These are phyloP conservation scores for Drosophila trapezifrons DNA, from an alignment of 1,140 invertebrate genomes.

Conservation along the genomic window DNA sequence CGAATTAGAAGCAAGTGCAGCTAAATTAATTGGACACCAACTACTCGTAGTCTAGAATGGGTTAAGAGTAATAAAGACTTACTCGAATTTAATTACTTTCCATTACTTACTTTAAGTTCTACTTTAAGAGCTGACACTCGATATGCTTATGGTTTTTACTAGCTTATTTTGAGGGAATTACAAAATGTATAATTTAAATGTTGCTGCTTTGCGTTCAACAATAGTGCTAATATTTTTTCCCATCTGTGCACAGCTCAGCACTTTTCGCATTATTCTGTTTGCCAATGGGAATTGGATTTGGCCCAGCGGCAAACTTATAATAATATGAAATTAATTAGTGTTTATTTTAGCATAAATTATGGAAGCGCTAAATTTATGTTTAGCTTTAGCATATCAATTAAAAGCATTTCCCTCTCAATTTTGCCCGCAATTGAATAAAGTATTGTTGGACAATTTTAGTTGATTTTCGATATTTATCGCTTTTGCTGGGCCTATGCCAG, in stretches of 20 bases:
- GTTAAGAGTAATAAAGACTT: slow-evolving; percentile 6
- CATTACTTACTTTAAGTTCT: slow-evolving; percentile 7
- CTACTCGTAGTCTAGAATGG: slow-evolving; percentile 1
- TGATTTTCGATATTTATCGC: slow-evolving; percentile 66
- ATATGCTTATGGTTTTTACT: slow-evolving; percentile 36
- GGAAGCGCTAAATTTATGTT: slow-evolving; percentile 50
- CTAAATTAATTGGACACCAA: slow-evolving; percentile 21
- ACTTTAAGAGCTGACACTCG: not conserved
- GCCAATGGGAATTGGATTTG: slow-evolving; percentile 40
- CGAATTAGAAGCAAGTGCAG: slow-evolving; percentile 13
- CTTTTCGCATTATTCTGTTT: slow-evolving; percentile 24
- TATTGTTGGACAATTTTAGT: slow-evolving; percentile 33
- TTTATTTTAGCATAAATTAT: slow-evolving; percentile 77
- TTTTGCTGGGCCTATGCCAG: slow-evolving; percentile 39
- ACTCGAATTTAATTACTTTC: slow-evolving; percentile 30
- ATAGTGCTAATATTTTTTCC: slow-evolving; percentile 52
- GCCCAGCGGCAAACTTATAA: slow-evolving; percentile 34
- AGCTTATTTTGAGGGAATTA: slow-evolving; percentile 6
- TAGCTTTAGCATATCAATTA: slow-evolving; percentile 66
- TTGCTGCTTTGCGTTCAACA: slow-evolving; percentile 18
- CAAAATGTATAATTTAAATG: slow-evolving; percentile 30
- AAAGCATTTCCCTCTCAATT: slow-evolving; percentile 37
- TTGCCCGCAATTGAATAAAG: slow-evolving; percentile 57
- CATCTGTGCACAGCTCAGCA: slow-evolving; percentile 19
- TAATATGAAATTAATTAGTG: slow-evolving; percentile 73